Conservation (phyloP, 2,113 vertebrate species). For the Riparia riparia region DNA sequence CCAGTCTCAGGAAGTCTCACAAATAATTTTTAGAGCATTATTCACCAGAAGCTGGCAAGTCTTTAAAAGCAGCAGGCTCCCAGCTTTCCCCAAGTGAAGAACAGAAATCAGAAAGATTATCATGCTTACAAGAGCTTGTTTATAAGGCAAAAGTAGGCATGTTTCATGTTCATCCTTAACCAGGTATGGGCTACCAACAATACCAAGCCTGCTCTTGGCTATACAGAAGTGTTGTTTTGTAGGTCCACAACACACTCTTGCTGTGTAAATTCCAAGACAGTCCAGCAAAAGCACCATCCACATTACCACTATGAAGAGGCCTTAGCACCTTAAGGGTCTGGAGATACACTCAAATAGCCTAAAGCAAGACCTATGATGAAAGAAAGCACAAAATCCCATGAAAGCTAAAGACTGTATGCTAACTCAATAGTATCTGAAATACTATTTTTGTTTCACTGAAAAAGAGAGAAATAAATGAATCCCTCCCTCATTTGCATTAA, state of each 20-base stretch:
- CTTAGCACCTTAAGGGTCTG: not conserved
- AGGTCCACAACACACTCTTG: not conserved
- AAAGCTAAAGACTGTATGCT: not conserved
- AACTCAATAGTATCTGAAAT: not conserved
- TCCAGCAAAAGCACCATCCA: not conserved
- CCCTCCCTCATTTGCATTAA: accelerated
- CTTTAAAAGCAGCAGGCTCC: not conserved
- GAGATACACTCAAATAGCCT: not conserved
- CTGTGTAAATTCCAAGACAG: not conserved
- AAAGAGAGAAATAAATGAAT: not conserved
- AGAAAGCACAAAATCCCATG: not conserved
- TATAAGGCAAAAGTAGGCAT: not conserved
- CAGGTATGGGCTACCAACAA: not conserved
- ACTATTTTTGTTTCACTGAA: not conserved
- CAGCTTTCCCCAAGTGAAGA: not conserved
- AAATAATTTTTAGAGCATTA: not conserved
- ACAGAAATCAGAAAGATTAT: not conserved
- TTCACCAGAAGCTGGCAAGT: not conserved
- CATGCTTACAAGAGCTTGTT: not conserved
- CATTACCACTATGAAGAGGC: not conserved
- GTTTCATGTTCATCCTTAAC: not conserved
- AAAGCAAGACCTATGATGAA: not conserved
- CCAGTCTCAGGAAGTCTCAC: not conserved
- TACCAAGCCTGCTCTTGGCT: not conserved
- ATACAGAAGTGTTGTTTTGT: not conserved